Base-by-base conservation (phyloP, 2,113 vertebrate genomes). In the Dipodomys ordii region DNA sequence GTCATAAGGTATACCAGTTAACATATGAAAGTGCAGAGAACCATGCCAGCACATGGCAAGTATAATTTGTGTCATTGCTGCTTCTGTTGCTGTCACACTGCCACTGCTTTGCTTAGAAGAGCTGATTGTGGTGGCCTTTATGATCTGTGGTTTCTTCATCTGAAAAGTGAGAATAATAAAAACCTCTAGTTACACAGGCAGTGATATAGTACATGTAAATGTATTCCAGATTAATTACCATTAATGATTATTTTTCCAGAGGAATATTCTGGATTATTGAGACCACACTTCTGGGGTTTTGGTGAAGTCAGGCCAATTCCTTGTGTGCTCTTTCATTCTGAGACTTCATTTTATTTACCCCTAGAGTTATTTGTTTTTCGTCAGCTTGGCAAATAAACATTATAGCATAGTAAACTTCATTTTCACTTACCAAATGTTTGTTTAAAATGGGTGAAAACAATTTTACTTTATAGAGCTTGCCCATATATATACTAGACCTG, bases 381-480 rank as follows among this genome's bases (percentile, higher is more conserved):
- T 87, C 64, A 87, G 46, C 65, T 57, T 68, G 49, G 57, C 73
- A 95, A 60, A 85, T 90, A 93, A 92, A 92, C 28, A 62, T 65
- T 64, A 57, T 25, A 84, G 60, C 60, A 85, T 32, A 87, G 3
- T 85, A 72, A 65, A 11, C 81, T 91, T 95, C 1, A 0, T 95
- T 92, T 94, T 49, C 30, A 74, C 81, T 88, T 94, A 35, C 3
- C 73, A 93, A 90, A 71, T 92, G 53, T 96, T 94, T 89, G 25
- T 93, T 93, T 94, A 78, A 94, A 74, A 93, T 85, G n/a, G 44
- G 68, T 91, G 62, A 86, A 91, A 94, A 78, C 57, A 90, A 28
- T 83, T 96, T 92, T 5, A 12, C 39, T 93, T 85, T 91, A 60
- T 90, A 32, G 80, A 93, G 27, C 72, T 86, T 93, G 53, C 60